Evolutionary conservation across 2,797 vertebrate species (phyloP).

Genomic region (Gymnodraco acuticeps): DNA sequence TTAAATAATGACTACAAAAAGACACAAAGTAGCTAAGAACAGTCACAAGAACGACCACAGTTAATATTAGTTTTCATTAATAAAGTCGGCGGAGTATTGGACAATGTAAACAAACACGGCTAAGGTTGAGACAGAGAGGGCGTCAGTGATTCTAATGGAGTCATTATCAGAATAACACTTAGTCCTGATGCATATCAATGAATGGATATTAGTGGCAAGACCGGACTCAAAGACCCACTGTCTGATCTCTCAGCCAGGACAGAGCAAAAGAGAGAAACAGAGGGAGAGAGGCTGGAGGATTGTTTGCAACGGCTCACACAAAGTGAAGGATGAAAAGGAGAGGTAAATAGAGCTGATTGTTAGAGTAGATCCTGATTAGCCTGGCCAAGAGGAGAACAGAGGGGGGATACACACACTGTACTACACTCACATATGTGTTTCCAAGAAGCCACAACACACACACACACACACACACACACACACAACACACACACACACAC

Average conservation of each 20-base stretch:
- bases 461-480: conserved; percentile 25
- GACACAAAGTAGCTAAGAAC: too few species aligned
- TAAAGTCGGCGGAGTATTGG: not conserved
- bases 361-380: conserved; percentile 61
- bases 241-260: conserved; percentile 40
- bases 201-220: conserved; percentile 70
- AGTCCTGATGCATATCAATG: conserved; percentile 78
- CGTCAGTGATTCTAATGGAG: conserved; percentile 60
- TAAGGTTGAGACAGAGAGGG: conserved; percentile 27
- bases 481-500: too few species aligned
- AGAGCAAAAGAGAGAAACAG: not conserved
- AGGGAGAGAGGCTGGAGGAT: conserved; percentile 37
- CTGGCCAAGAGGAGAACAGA: conserved; percentile 61
- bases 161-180: conserved; percentile 64
- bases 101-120: not conserved
- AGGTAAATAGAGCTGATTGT: conserved; percentile 65
- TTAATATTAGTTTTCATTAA: not conserved
- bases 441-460: conserved; percentile 23
- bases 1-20: too few species aligned
- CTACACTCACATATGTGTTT: conserved; percentile 44
- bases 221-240: conserved; percentile 66
- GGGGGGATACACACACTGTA: conserved; percentile 48
- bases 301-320: conserved; percentile 47
- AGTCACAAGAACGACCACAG: not conserved
- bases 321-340: conserved; percentile 48